Percentiles rank a stretch among this genome's conserved stretches.
Conservation (phyloP, 2,888 invertebrate species). For the Lasioglossum villosulum region DNA sequence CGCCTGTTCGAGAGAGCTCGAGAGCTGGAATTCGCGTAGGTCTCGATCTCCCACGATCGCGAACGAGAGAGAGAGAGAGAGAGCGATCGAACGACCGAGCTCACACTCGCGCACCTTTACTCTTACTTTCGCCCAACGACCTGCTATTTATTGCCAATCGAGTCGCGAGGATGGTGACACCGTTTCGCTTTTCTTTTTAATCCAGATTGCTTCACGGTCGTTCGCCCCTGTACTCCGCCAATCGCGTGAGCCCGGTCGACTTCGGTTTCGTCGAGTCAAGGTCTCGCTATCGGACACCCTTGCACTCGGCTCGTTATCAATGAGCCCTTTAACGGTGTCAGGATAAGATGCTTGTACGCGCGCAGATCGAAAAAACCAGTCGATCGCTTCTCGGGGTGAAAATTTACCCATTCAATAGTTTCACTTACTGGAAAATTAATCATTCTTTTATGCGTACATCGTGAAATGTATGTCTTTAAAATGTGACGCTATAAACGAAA, state of each 20-base stretch:
- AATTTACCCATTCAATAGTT: no score
- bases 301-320: neutral
- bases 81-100: neutral
- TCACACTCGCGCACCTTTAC: conserved; percentile 36
- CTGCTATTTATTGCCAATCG: conserved; percentile 34
- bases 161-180: conserved; percentile 18
- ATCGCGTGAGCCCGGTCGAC: neutral
- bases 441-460: no score
- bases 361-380: no score
- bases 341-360: no score
- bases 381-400: no score
- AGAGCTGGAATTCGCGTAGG: conserved; percentile 67
- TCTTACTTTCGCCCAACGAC: conserved; percentile 68
- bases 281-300: neutral
- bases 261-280: conserved; percentile 1
- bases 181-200: neutral
- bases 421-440: no score
- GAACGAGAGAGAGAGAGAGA: conserved; percentile 13
- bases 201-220: conserved; percentile 4
- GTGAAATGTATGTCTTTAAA: no score
- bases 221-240: neutral
- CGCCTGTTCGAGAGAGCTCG: conserved; percentile 4
- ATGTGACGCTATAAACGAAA: no score
- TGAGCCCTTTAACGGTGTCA: no score
- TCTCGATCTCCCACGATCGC: conserved; percentile 73